Evolutionary conservation across 2,888 invertebrate genomes (phyloP), one percentile per base, ranked within the genome.

Genomic region (Dendrolimus houi): DNA sequence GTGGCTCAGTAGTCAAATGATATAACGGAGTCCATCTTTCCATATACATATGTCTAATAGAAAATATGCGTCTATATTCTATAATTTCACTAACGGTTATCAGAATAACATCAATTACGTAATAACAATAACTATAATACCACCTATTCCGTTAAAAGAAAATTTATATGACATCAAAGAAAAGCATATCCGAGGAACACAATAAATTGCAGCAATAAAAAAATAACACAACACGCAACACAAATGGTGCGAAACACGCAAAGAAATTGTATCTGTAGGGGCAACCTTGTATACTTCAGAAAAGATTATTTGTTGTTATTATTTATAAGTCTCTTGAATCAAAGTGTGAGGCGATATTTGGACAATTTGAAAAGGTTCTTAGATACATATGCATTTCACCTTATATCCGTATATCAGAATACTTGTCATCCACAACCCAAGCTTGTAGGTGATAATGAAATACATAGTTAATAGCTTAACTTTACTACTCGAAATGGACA

Each of bases 181-280:
- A 61, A 59, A 56, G 53, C 58, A 57, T 12, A 9, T 47, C 47
- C 47, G 9, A 9, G 9, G 47, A 47, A 29, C 29, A 58, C 55
- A 56, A 60, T 62, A 60, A 65, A 62, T 60, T 57, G 62, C 53
- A 29, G n/a, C 47, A 58, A 60, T 62, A 59, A 60, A 60, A 58
- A 60, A 47, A 47, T 42, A 47, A 47, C 2, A 6, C 47, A 47
- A 12, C 17, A 13, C 56, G 12, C 47, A 47, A 12, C 13, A 13
- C 56, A 62, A 60, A 65, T 64, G 57, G 64, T 54, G 55, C 57
- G 60, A 60, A 58, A 59, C 65, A 65, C 65, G 65, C 61, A 54
- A 58, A 17, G 55, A 53, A 56, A 3, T 17, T 17, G 17, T 17
- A 56, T 47, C 54, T 58, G 59, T 12, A 47, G 12, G 9, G 12